These are phyloP conservation scores for Anastatus disparis DNA, from an alignment of 1,140 invertebrate genomes.

Conservation along the genomic window DNA sequence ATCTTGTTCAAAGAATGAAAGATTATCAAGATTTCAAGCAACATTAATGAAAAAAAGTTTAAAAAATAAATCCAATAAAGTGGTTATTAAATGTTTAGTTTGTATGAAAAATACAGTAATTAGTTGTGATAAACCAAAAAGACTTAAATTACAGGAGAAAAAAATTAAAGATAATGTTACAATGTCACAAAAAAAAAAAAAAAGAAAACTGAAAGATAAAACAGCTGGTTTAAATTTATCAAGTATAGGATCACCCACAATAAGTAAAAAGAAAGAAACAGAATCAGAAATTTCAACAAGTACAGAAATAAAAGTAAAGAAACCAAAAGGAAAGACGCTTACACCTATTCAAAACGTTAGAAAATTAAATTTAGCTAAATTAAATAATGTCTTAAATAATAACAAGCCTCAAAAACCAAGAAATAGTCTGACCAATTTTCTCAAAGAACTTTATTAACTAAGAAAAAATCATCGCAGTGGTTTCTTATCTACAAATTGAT, in stretches of 20 bases:
- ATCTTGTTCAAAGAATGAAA: conserved; percentile 17
- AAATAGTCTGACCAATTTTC: conserved; percentile 25
- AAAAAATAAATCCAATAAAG: conserved; percentile 53
- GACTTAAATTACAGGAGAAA: conserved; percentile 35
- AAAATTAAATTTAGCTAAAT: conserved; percentile 48
- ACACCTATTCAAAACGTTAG: conserved; percentile 47
- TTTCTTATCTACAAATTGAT: conserved; percentile 31
- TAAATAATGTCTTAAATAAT: conserved; percentile 49
- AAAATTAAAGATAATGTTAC: conserved; percentile 12
- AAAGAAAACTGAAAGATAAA: conserved; percentile 54
- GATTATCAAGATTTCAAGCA: conserved; percentile 46
- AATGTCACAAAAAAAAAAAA: conserved; percentile 51
- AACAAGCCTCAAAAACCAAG: conserved; percentile 15
- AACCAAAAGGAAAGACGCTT: conserved; percentile 11
- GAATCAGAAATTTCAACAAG: conserved; percentile 15
- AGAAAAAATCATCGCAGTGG: conserved; percentile 24
- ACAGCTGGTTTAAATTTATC: conserved; percentile 58
- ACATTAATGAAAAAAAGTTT: conserved; percentile 50
- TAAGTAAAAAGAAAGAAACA: conserved; percentile 16
- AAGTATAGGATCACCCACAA: conserved; percentile 2
- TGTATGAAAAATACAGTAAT: conserved; percentile 51
- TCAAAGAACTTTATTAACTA: conserved; percentile 43
- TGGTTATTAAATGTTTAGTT: conserved; percentile 54
- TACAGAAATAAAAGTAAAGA: conserved; percentile 25
- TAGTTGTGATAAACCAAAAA: conserved; percentile 50